Conservation (phyloP, 30 jellyfish, hydroid and myxozoan species). For the Chrysaora quinquecirrha region DNA sequence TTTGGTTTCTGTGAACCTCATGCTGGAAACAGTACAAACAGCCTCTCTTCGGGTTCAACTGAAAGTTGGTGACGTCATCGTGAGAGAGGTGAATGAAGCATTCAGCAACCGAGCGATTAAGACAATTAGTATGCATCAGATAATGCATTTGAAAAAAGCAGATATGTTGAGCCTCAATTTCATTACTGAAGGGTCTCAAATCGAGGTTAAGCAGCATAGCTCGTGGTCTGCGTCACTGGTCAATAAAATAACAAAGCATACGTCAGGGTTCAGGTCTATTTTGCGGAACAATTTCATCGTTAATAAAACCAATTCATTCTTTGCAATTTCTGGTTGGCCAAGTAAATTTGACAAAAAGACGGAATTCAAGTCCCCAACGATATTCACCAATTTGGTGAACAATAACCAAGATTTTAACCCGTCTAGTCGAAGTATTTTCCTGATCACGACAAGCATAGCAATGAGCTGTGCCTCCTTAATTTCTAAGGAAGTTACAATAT, state of each 20-base stretch:
- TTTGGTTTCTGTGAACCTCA: conserved; percentile 33
- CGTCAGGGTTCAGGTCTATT: conserved; percentile 39
- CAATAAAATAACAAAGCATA: conserved; percentile 48
- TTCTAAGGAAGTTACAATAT: conserved; percentile 4
- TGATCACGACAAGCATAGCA: conserved; percentile 31
- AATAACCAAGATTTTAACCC: conserved; percentile 61
- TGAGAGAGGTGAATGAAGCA: conserved; percentile 23
- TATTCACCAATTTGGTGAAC: conserved; percentile 54
- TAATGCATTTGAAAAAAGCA: conserved; percentile 39
- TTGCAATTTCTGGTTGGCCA: conserved; percentile 55
- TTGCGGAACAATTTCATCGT: conserved; percentile 15
- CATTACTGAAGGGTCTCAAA: neutral
- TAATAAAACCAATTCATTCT: neutral
- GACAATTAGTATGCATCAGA: conserved; percentile 27
- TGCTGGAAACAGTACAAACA: neutral
- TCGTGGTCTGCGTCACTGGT: conserved; percentile 48
- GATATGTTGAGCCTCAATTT: conserved; percentile 23
- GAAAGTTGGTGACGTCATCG: neutral
- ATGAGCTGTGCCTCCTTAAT: conserved; percentile 23
- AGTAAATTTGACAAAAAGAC: conserved; percentile 28
- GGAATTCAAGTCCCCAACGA: conserved; percentile 65
- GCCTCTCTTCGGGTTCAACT: conserved; percentile 15
- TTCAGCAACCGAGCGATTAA: neutral
- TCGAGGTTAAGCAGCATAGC: conserved; percentile 38
- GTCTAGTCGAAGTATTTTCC: conserved; percentile 37